Evolutionary conservation across 2,113 vertebrate genomes (phyloP).

Genomic region (Nycticebus coucang): DNA sequence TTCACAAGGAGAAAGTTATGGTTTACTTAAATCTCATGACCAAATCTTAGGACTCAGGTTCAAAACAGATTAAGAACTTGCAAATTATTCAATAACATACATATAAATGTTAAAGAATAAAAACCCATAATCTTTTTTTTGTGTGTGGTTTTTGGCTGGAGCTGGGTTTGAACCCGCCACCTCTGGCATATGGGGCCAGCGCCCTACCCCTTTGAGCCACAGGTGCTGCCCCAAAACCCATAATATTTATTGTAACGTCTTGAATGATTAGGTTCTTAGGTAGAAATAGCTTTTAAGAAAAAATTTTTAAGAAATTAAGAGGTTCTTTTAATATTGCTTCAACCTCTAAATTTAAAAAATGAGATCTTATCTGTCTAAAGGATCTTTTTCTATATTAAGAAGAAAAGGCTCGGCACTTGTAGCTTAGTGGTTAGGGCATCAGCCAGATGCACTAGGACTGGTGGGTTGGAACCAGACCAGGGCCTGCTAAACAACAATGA

Average conservation of each 20-base stretch:
- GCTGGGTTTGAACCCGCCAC: too few species aligned
- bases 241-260: not conserved
- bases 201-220: too few species aligned
- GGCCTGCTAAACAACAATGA: too few species aligned
- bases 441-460: too few species aligned
- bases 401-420: not conserved
- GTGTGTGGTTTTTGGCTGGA: too few species aligned
- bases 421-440: too few species aligned
- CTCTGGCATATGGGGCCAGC: too few species aligned
- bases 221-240: too few species aligned
- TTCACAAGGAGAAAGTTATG: not conserved
- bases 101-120: not conserved
- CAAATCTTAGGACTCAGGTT: not conserved
- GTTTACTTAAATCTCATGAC: not conserved
- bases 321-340: not conserved
- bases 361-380: not conserved
- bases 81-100: not conserved
- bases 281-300: conserved; percentile 40
- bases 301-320: conserved; percentile 14
- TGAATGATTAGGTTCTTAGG: not conserved
- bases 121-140: not conserved
- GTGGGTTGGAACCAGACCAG: too few species aligned
- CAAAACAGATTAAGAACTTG: conserved; percentile 23
- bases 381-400: not conserved
- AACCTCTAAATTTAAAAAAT: conserved; percentile 12